These are phyloP conservation scores for Cherax destructor DNA, from an alignment of 1,140 invertebrate genomes.

Conservation along the genomic window DNA sequence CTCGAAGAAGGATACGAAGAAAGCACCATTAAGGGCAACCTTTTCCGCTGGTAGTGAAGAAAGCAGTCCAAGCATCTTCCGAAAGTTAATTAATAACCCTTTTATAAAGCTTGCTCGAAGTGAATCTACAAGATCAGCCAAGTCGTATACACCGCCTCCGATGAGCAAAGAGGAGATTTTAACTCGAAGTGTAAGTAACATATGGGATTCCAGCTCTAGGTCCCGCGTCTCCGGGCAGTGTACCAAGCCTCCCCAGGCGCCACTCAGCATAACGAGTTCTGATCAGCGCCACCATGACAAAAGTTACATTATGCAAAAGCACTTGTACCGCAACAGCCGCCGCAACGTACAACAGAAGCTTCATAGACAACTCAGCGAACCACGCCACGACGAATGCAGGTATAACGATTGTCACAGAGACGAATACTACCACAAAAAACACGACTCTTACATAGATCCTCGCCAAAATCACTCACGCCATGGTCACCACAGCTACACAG, in stretches of 20 bases:
- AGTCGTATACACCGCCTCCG: background rate
- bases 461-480: background rate
- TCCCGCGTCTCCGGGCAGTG: background rate
- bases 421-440: conserved; percentile 32
- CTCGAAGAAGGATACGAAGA: background rate
- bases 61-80: conserved; percentile 10
- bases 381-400: conserved; percentile 34
- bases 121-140: conserved; percentile 27
- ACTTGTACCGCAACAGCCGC: conserved; percentile 57
- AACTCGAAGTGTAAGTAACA: conserved; percentile 17
- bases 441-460: conserved; percentile 12
- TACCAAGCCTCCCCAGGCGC: conserved; percentile 13
- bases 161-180: background rate
- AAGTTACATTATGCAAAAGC: conserved; percentile 37
- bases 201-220: background rate
- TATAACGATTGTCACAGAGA: conserved; percentile 17
- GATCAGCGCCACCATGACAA: background rate
- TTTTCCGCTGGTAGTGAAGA: background rate
- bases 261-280: conserved; percentile 9
- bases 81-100: conserved; percentile 28
- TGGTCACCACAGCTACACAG: background rate
- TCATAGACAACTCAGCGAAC: conserved; percentile 48
- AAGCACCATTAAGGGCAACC: background rate
- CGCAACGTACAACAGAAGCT: conserved; percentile 62
- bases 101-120: conserved; percentile 17